Evolutionary conservation across 2,113 vertebrate genomes (phyloP), one percentile per base, ranked within the genome.

Genomic region (Catharus minimus): DNA sequence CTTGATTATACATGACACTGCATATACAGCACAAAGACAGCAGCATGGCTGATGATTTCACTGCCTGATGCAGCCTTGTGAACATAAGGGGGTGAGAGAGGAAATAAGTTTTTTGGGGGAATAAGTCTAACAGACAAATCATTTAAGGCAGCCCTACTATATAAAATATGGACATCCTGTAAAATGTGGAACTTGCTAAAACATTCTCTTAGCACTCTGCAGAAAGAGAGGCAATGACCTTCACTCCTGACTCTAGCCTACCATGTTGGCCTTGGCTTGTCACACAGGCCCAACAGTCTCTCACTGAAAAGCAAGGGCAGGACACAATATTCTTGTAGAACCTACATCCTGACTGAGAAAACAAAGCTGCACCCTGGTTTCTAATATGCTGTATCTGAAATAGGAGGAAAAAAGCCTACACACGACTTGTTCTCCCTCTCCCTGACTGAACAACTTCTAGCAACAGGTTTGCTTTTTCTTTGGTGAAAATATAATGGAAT

Each of bases 371-470:
- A 36, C 2, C 24, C 27, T 16, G 36, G 10, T 43, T 82, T 62
- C 55, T 23, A 73, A 17, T 5, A 10, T 2, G 13, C n/a, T 2
- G 0, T 13, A 64, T 10, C 43, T 46, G 36, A 79, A 72, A 89
- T 3, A 38, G 8, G 24, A 23, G 15, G 9, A 27, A 71, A 72
- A 72, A 33, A 13, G 2, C 10, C 43, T 36, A 16, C 15, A 60
- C 2, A 18, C 1, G 6, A 15, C 19, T 32, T 14, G 9, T 14
- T 24, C 15, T 21, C 13, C 3, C 24, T 33, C 3, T 38, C 30
- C 18, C 39, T 27, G 0, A 62, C 0, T 44, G 41, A 82, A 47
- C 1, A 1, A 52, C 20, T 47, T 58, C 23, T 36, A 60, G 23
- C n/a, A 78, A 77, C 6, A 52, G 28, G 6, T 28, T 46, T 39